These are phyloP conservation scores for Dinomys branickii DNA, from an alignment of 2,113 vertebrate species.

Conservation along the genomic window DNA sequence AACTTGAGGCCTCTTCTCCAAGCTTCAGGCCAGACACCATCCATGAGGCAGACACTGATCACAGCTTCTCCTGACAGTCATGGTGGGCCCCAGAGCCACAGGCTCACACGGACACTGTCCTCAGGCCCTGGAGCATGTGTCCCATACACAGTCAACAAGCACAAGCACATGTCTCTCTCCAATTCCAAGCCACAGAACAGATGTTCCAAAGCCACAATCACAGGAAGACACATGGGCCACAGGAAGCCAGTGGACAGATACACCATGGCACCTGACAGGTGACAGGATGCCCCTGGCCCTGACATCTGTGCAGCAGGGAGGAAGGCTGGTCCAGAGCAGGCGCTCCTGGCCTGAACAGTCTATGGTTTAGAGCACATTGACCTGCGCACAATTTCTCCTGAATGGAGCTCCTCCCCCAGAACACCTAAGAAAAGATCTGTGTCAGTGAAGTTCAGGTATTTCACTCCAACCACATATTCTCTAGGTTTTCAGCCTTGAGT, in stretches of 20 bases:
- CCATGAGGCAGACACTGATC: background rate
- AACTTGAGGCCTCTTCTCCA: background rate
- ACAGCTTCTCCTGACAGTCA: background rate
- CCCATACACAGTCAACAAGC: rapidly evolving
- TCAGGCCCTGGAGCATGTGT: background rate
- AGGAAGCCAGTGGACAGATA: background rate
- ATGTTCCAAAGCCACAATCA: background rate
- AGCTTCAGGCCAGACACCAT: background rate
- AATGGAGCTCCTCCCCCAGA: background rate
- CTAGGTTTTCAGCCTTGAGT: background rate
- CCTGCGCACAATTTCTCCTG: background rate
- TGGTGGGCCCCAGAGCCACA: background rate
- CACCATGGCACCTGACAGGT: background rate
- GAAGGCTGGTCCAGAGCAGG: no score
- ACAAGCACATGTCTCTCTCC: background rate
- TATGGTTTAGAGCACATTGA: no score
- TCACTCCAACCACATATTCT: background rate
- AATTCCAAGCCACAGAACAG: background rate
- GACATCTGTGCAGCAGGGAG: no score
- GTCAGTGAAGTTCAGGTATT: background rate
- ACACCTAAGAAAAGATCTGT: background rate
- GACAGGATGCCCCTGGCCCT: background rate
- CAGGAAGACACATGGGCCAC: background rate
- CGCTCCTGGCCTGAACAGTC: background rate
- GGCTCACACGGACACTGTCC: background rate